Percentiles rank a stretch among this genome's conserved stretches.
Evolutionary conservation across 2,797 vertebrate genomes (phyloP).

Genomic region (Anableps anableps): DNA sequence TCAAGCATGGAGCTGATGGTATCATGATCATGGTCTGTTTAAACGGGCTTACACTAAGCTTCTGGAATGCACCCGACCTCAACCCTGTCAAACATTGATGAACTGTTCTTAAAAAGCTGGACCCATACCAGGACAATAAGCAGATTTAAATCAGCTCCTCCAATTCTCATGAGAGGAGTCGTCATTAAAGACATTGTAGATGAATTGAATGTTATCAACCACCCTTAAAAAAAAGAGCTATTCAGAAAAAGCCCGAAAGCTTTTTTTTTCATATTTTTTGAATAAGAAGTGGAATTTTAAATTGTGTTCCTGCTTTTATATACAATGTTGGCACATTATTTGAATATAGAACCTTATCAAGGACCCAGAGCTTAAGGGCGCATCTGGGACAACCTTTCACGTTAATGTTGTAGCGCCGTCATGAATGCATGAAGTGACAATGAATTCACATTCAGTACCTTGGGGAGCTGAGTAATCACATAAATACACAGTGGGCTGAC

Average conservation of each 20-base stretch:
- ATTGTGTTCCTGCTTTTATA: neutral
- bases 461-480: conserved; percentile 7
- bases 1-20: too few species aligned
- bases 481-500: neutral
- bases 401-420: too few species aligned
- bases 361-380: neutral
- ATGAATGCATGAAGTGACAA: neutral
- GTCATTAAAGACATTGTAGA: neutral
- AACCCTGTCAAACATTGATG: neutral
- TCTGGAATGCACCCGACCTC: neutral
- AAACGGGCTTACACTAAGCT: neutral
- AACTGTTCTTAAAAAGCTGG: neutral
- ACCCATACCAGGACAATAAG: neutral
- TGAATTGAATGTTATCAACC: neutral
- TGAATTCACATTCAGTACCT: neutral
- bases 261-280: too few species aligned
- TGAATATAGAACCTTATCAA: neutral
- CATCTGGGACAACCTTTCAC: neutral
- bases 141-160: neutral
- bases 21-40: too few species aligned
- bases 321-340: neutral
- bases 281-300: neutral
- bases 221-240: neutral
- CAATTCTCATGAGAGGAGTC: neutral
- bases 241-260: neutral